Conservation (phyloP, 2,888 invertebrate genomes). For the Trichacis sp. region DNA sequence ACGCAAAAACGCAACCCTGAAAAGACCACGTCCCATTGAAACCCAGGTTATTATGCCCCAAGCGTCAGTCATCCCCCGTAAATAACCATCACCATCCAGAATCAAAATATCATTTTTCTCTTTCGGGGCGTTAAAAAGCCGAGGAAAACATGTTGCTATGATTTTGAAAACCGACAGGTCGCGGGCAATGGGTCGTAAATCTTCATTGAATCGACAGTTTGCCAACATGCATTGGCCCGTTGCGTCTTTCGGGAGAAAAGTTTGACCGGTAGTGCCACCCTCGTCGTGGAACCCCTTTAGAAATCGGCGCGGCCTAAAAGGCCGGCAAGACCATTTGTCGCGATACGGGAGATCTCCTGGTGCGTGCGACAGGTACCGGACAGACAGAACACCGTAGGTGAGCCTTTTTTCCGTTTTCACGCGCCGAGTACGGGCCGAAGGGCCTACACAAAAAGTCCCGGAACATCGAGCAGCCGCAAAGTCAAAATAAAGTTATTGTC, state of each 20-base stretch:
- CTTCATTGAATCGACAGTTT: conserved; percentile 53
- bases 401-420: conserved; percentile 47
- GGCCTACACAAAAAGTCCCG: conserved; percentile 36
- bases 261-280: conserved; percentile 15
- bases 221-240: conserved; percentile 43
- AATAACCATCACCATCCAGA: too few relatives aligned
- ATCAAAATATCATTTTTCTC: conserved; percentile 1
- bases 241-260: conserved; percentile 8
- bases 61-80: too few relatives aligned
- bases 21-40: background rate
- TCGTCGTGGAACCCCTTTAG: conserved; percentile 50
- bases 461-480: conserved; percentile 52
- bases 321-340: conserved; percentile 58
- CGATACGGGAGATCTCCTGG: conserved; percentile 50
- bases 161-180: conserved; percentile 18
- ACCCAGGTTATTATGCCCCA: too few relatives aligned
- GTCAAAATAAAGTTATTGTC: conserved; percentile 66
- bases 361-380: conserved; percentile 50
- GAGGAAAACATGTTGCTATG: background rate
- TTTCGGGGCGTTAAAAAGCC: background rate
- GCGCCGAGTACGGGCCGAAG: conserved; percentile 21
- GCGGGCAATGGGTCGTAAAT: conserved; percentile 53
- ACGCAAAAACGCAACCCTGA: background rate
- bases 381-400: conserved; percentile 48
- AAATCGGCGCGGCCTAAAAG: conserved; percentile 59